phyloP scores from a whole-genome alignment of 2,113 vertebrate species.

The Syngnathus typhle region DNA sequence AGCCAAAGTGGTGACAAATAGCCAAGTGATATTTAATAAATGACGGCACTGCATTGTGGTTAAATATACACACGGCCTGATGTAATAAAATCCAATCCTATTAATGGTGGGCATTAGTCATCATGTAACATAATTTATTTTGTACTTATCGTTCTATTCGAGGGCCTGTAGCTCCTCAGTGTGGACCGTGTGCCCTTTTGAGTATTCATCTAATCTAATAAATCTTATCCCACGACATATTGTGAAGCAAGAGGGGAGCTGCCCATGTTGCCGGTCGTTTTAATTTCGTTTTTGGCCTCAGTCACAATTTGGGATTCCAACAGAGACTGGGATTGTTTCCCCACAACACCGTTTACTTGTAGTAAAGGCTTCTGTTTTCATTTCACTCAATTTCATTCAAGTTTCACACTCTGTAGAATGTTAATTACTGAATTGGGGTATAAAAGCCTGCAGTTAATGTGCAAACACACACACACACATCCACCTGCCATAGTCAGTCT shows the following conservation, averaged over 20 bases:
- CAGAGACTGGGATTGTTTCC: no score
- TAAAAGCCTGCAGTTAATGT: slow-evolving; percentile 12
- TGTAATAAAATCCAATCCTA: neutral
- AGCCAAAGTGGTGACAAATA: neutral
- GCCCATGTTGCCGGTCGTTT: slow-evolving; percentile 37
- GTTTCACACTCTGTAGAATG: slow-evolving; percentile 20
- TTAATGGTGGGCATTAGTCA: neutral
- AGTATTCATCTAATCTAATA: slow-evolving; percentile 16
- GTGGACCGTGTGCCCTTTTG: neutral
- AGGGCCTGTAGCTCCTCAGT: neutral
- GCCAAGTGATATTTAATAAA: slow-evolving; percentile 1
- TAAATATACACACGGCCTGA: neutral
- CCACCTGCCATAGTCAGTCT: neutral
- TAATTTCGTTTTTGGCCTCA: slow-evolving; percentile 52
- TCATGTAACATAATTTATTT: neutral
- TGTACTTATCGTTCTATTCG: neutral
- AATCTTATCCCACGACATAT: slow-evolving; percentile 28
- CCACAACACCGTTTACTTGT: no score
- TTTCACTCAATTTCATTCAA: slow-evolving; percentile 2
- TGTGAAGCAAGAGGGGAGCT: slow-evolving; percentile 19
- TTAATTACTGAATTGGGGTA: slow-evolving; percentile 15
- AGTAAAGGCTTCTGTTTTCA: slow-evolving; percentile 1
- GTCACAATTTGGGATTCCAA: slow-evolving; percentile 41
- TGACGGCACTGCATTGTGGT: neutral
- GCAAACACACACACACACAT: slow-evolving; percentile 5